Percentiles rank a stretch among this genome's conserved stretches.
These are phyloP conservation scores for Hedychridium roseum DNA, from an alignment of 2,888 invertebrate species.

Conservation along the genomic window DNA sequence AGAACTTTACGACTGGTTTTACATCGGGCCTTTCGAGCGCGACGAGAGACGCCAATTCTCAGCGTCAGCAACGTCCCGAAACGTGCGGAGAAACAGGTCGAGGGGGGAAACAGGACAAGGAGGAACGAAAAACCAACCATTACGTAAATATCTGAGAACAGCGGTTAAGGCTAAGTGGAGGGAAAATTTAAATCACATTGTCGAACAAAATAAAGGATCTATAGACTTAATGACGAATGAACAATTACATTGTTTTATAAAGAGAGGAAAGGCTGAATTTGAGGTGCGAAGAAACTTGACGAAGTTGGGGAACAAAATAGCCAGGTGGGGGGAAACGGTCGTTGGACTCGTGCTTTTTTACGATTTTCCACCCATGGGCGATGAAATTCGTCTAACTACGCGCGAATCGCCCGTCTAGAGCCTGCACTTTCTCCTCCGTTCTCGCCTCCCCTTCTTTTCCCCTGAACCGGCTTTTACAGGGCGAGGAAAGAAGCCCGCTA, in stretches of 20 bases:
- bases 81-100: not conserved
- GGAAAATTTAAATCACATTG: too few relatives aligned
- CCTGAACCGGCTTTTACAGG: too few relatives aligned
- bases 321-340: too few relatives aligned
- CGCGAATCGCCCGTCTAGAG: too few relatives aligned
- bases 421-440: not conserved
- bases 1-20: conserved; percentile 33
- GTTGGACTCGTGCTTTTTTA: too few relatives aligned
- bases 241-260: too few relatives aligned
- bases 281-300: conserved; percentile 1
- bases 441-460: not conserved
- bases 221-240: too few relatives aligned
- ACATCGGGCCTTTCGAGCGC: conserved; percentile 15
- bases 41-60: not conserved
- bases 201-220: too few relatives aligned
- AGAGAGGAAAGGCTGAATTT: conserved; percentile 21
- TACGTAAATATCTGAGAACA: not conserved
- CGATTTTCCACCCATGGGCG: conserved; percentile 15
- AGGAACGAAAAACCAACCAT: conserved; percentile 16
- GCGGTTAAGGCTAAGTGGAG: too few relatives aligned
- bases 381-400: conserved; percentile 31
- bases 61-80: not conserved
- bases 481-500: too few relatives aligned
- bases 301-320: too few relatives aligned
- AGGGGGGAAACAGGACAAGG: conserved; percentile 4